Evolutionary conservation across 2,888 invertebrate species (phyloP).

Genomic region (Nemapogon koenigi): DNA sequence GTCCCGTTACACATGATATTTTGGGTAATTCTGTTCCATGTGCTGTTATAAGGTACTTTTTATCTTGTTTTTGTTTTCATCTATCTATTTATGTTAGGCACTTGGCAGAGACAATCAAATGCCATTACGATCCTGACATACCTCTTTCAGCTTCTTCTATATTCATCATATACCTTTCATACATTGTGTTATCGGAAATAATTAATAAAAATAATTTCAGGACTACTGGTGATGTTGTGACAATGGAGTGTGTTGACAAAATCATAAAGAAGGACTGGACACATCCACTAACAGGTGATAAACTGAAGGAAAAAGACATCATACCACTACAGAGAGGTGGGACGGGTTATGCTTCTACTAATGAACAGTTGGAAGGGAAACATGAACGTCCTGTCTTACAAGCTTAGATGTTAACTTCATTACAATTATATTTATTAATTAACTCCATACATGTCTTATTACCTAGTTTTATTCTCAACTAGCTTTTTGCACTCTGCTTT

Average conservation of each 20-base stretch:
- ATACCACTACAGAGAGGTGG: slow-evolving; percentile 94
- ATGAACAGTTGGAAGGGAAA: slow-evolving; percentile 82
- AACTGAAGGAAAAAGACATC: slow-evolving; percentile 88
- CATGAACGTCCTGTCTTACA: slow-evolving; percentile 84
- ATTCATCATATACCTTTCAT: no score
- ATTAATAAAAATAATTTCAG: no score
- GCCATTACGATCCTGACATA: no score
- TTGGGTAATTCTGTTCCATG: slow-evolving; percentile 94
- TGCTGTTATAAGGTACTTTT: slow-evolving; percentile 76
- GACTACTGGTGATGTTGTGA: slow-evolving; percentile 91
- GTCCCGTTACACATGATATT: slow-evolving; percentile 96
- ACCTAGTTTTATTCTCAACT: no score
- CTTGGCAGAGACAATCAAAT: no score
- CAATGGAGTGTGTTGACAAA: slow-evolving; percentile 95
- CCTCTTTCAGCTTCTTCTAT: no score
- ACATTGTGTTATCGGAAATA: no score
- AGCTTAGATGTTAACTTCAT: slow-evolving; percentile 60
- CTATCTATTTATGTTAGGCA: no score
- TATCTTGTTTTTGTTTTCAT: no score
- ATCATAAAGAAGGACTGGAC: slow-evolving; percentile 96
- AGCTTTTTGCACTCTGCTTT: no score
- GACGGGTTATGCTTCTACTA: slow-evolving; percentile 91
- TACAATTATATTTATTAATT: no score
- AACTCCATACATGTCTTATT: no score
- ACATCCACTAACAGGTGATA: slow-evolving; percentile 89